Conservation (phyloP, 2,888 invertebrate species). For the Lithophane socia region DNA sequence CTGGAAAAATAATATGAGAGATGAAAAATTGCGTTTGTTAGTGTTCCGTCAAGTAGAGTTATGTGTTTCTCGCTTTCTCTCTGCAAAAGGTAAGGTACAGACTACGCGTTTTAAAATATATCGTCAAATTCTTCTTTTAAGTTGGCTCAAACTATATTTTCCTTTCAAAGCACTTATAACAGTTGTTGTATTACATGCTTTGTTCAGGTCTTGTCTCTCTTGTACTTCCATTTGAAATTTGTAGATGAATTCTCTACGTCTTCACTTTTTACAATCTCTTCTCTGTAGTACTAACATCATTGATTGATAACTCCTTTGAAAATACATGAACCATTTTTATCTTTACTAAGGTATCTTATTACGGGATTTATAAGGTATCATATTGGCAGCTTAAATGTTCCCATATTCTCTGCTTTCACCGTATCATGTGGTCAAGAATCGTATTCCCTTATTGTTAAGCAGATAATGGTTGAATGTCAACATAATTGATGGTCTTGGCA, state of each 20-base stretch:
- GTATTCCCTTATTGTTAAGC: constrained; percentile 12
- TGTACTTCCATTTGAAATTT: not conserved
- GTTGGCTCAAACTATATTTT: constrained; percentile 1
- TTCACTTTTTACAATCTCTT: not conserved
- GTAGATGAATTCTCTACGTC: not conserved
- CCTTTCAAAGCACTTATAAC: not conserved
- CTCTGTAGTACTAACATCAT: not conserved
- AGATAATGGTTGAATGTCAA: constrained; percentile 32
- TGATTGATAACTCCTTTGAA: not conserved
- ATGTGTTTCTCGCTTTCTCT: constrained; percentile 51
- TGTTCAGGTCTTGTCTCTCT: not conserved
- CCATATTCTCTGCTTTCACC: not conserved
- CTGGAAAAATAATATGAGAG: constrained; percentile 69
- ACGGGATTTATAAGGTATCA: not conserved
- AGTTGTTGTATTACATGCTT: not conserved
- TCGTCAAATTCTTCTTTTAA: constrained; percentile 9
- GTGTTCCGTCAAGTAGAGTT: constrained; percentile 66
- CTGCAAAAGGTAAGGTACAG: constrained; percentile 13
- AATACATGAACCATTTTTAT: not conserved
- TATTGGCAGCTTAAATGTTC: not conserved
- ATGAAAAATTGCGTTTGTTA: constrained; percentile 77
- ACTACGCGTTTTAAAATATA: constrained; percentile 21
- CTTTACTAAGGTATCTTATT: not conserved
- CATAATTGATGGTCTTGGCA: constrained; percentile 53
- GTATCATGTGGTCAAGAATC: not conserved